phyloP scores from a whole-genome alignment of 2,797 vertebrate species.

The Pachyuromys duprasi region DNA sequence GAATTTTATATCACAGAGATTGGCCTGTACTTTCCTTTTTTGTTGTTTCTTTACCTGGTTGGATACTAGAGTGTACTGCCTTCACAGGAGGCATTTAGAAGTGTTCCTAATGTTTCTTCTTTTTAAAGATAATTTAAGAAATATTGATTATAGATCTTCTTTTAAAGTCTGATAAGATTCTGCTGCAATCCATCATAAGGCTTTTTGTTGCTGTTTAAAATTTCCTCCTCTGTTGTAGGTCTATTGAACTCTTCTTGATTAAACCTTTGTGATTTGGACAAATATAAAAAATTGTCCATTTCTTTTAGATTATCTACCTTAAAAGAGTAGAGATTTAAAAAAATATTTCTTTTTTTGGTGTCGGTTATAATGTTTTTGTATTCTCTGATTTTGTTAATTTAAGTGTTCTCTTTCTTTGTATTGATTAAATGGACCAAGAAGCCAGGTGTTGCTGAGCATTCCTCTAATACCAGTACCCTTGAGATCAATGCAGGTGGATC shows the following conservation, averaged over 20 bases:
- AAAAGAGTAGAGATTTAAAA: background rate
- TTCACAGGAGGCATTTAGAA: background rate
- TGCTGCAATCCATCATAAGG: background rate
- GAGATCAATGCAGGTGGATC: background rate
- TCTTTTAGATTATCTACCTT: background rate
- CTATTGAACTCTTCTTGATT: background rate
- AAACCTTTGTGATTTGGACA: background rate
- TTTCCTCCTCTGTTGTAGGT: background rate
- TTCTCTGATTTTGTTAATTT: background rate
- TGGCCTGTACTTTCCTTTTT: background rate
- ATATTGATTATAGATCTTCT: background rate
- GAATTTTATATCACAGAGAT: background rate
- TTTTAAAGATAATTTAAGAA: background rate
- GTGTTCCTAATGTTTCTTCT: background rate
- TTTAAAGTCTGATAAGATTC: background rate
- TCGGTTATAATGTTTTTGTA: background rate
- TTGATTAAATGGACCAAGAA: background rate
- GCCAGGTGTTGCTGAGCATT: background rate
- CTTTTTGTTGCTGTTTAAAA: background rate
- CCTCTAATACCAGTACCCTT: background rate
- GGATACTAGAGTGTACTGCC: background rate
- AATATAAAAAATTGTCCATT: background rate
- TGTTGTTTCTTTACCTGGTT: background rate
- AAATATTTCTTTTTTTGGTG: background rate
- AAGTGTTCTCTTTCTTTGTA: background rate